Percentiles rank a stretch among this genome's conserved stretches.
phyloP scores from a whole-genome alignment of 2,113 vertebrate species.

The Pimephales promelas region DNA sequence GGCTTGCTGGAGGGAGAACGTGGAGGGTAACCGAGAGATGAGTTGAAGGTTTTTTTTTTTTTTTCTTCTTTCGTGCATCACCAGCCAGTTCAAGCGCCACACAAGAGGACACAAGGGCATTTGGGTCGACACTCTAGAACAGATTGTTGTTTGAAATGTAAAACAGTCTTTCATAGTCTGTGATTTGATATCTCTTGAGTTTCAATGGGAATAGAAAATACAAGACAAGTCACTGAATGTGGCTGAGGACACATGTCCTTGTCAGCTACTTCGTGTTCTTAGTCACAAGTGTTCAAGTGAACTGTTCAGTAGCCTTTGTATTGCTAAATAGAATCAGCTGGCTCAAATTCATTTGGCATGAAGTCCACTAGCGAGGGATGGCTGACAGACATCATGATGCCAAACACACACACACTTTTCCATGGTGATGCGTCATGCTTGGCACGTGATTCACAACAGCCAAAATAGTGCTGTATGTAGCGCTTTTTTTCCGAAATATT shows the following conservation, averaged over 20 bases:
- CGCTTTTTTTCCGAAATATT: no score
- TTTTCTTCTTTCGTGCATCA: neutral
- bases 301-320: neutral
- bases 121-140: slow-evolving; percentile 8
- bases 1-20: slow-evolving; percentile 8
- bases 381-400: no score
- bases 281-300: slow-evolving; percentile 29
- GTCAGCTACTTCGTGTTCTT: slow-evolving; percentile 14
- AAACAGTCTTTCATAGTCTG: slow-evolving; percentile 34
- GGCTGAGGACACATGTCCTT: slow-evolving; percentile 28
- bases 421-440: no score
- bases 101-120: slow-evolving; percentile 39
- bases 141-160: slow-evolving; percentile 32
- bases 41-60: neutral
- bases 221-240: slow-evolving; percentile 22
- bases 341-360: neutral
- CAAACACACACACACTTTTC: no score
- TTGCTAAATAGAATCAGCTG: neutral
- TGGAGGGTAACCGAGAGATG: neutral
- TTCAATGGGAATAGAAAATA: slow-evolving; percentile 27
- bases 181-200: slow-evolving; percentile 11
- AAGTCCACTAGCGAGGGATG: no score
- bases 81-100: slow-evolving; percentile 32
- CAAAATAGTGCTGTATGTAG: no score
- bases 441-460: no score